Base-by-base conservation (phyloP, 2,797 vertebrate genomes). In the Characodon lateralis region DNA sequence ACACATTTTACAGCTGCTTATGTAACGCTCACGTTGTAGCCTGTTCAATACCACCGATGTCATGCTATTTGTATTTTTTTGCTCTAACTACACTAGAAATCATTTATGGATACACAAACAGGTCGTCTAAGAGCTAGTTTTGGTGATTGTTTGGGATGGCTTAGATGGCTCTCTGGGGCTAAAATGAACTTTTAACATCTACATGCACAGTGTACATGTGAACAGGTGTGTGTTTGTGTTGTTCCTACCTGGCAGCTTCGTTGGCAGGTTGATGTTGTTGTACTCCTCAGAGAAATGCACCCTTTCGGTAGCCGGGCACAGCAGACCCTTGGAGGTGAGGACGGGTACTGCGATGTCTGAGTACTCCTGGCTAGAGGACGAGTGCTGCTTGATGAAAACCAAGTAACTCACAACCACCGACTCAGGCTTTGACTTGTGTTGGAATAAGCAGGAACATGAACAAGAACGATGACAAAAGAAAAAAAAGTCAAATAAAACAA, bases 301-400 rank as follows among this genome's bases (percentile, higher is more conserved):
- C 75, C 87, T 91, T 71, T 88, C 83, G 1, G 28, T 73, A 26
- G 78, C 55, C 0, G 95, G 94, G 56, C 91, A 94, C 51, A 90
- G 83, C 78, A 96, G 93, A 65, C 94, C 95, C 82, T 86, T 93
- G 90, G 71, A 95, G 91, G 96, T 96, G 74, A 95, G 93, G 77
- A 96, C 93, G 0, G 96, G 96, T 26, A 96, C 78, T 81, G 76
- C 75, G 0, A 78, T 56, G 59, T 89, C 83, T 2, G 91, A 72
- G 74, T 92, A 92, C 39, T 95, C 93, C 78, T 88, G 90, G 72
- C 80, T 88, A 74, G 78, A 89, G 59, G 87, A 59, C 2, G 93
- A 93, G 78, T 96, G 92, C 78, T 89, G 90, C 90, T 96, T 96
- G 89, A 96, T 95, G 89, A 96, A 96, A 77, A 95, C 92, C 85